These are phyloP conservation scores for Cyprinodon diabolis DNA, from an alignment of 2,797 vertebrate species.

Conservation along the genomic window DNA sequence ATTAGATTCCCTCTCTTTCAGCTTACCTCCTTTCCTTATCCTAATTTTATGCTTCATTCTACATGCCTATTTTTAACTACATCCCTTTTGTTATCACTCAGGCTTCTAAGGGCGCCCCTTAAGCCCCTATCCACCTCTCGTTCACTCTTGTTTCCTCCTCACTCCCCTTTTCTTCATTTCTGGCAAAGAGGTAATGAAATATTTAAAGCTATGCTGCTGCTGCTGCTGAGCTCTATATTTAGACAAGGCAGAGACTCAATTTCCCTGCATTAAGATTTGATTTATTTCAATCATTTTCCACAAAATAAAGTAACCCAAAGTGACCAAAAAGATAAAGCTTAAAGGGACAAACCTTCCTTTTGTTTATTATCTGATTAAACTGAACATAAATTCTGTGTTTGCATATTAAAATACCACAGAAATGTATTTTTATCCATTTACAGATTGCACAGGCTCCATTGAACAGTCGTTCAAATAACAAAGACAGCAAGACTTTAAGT, in stretches of 20 bases:
- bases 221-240: constrained; percentile 76
- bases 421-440: neutral
- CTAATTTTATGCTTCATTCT: constrained; percentile 24
- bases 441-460: neutral
- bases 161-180: constrained; percentile 37
- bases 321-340: no score
- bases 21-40: constrained; percentile 10
- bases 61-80: constrained; percentile 55
- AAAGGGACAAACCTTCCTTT: no score
- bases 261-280: constrained; percentile 3
- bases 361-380: no score
- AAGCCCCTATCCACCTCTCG: constrained; percentile 9
- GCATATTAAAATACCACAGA: neutral
- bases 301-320: neutral
- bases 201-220: constrained; percentile 68
- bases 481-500: neutral
- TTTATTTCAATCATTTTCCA: constrained; percentile 1
- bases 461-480: neutral
- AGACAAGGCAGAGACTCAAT: constrained; percentile 54
- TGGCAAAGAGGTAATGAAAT: constrained; percentile 74
- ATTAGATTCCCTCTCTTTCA: constrained; percentile 49
- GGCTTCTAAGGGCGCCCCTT: constrained; percentile 23
- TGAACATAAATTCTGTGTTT: neutral
- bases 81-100: constrained; percentile 52
- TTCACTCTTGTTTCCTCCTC: constrained; percentile 18